Conservation (phyloP, 2,888 invertebrate species). For the Nomada fucata region DNA sequence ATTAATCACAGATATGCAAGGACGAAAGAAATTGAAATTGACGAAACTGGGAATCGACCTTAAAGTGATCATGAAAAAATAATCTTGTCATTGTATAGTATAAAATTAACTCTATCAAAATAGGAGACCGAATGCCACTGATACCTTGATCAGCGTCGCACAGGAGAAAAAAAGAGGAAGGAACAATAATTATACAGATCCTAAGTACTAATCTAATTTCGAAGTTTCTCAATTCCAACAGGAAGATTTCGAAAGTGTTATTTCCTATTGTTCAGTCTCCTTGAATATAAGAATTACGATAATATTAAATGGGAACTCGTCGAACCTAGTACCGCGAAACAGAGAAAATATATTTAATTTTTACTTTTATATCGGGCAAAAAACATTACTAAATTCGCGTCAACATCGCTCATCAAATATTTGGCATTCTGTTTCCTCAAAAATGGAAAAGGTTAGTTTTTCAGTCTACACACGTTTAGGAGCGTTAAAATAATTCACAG, state of each 20-base stretch:
- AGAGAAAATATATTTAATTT: no score
- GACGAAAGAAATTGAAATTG: slow-evolving; percentile 31
- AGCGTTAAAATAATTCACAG: slow-evolving; percentile 5
- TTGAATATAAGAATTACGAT: no score
- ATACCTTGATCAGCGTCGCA: no score
- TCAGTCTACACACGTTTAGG: neutral
- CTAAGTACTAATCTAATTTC: no score
- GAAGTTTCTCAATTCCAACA: no score
- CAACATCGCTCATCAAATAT: neutral
- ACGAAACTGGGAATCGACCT: slow-evolving; percentile 16
- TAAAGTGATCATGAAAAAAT: neutral
- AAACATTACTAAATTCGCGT: neutral
- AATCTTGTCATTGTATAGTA: neutral
- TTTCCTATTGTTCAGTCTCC: no score
- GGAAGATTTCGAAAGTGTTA: no score
- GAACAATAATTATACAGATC: no score
- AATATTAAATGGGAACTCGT: no score
- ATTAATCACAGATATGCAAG: slow-evolving; percentile 35
- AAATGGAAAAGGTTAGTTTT: neutral
- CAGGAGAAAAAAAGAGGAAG: no score
- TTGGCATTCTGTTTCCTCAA: neutral
- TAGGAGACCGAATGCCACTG: no score
- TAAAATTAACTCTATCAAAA: neutral
- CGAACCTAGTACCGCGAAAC: no score
- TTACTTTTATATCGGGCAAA: neutral